Evolutionary conservation across 2,888 invertebrate species (phyloP).

Genomic region (Lordiphosa andalusiaca): DNA sequence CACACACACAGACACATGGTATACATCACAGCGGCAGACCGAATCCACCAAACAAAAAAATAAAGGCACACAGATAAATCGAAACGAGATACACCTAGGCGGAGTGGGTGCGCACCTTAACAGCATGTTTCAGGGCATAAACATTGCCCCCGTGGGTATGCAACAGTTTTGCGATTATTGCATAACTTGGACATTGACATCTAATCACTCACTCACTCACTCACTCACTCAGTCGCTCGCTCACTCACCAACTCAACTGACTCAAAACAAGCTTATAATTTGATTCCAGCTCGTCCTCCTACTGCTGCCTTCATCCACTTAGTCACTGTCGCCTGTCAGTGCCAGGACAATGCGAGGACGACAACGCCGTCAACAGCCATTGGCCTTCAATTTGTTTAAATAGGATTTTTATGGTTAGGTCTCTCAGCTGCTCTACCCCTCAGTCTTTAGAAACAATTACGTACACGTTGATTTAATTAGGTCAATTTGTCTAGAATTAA

Average conservation of each 20-base stretch:
- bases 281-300: slow-evolving; percentile 3
- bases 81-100: slow-evolving; percentile 44
- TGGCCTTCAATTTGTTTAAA: slow-evolving; percentile 35
- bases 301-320: slow-evolving; percentile 25
- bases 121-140: no score
- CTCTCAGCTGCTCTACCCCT: background rate
- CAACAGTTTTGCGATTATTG: slow-evolving; percentile 34
- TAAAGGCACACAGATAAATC: slow-evolving; percentile 45
- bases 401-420: slow-evolving; percentile 17
- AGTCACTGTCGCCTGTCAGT: slow-evolving; percentile 50
- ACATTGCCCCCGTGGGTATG: slow-evolving; percentile 25
- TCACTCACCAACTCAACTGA: slow-evolving; percentile 2
- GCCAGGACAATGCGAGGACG: slow-evolving; percentile 25
- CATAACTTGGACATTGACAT: slow-evolving; percentile 25
- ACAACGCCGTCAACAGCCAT: slow-evolving; percentile 20
- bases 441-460: slow-evolving; percentile 7
- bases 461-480: slow-evolving; percentile 30
- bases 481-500: slow-evolving; percentile 22
- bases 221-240: slow-evolving; percentile 17
- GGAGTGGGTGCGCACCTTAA: no score
- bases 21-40: slow-evolving; percentile 15
- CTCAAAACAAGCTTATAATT: slow-evolving; percentile 5
- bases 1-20: slow-evolving; percentile 21
- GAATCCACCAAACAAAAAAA: slow-evolving; percentile 57
- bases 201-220: slow-evolving; percentile 24